Conservation (phyloP, 2,797 vertebrate species). For the Mormyrops attenuatus region DNA sequence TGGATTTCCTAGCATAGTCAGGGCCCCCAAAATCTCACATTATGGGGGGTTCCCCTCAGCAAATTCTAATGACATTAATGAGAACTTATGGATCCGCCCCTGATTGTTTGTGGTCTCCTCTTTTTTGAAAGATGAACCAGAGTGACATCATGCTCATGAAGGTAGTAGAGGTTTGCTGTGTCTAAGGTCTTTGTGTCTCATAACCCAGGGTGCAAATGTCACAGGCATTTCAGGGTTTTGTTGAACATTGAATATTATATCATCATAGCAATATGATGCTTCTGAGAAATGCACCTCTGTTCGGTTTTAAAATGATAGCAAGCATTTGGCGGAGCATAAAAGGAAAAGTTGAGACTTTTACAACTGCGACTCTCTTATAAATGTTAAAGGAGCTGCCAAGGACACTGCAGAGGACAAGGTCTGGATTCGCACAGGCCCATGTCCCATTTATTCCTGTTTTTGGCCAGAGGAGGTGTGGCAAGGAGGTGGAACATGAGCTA, state of each 20-base stretch:
- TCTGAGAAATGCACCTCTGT: neutral
- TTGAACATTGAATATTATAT: neutral
- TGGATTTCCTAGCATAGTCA: neutral
- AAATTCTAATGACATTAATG: neutral
- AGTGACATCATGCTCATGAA: neutral
- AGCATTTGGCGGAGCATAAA: neutral
- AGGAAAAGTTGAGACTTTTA: neutral
- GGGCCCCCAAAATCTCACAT: neutral
- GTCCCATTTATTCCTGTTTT: neutral
- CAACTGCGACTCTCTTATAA: neutral
- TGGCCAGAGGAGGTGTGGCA: neutral
- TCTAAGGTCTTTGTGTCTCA: neutral
- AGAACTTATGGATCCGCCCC: neutral
- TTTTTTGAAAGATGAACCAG: neutral
- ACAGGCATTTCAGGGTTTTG: neutral
- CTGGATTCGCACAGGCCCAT: neutral
- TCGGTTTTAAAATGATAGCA: neutral
- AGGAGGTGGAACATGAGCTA: constrained; percentile 5
- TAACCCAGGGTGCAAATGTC: neutral
- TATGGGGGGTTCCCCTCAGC: neutral
- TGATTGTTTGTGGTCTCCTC: neutral
- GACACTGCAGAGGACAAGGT: neutral
- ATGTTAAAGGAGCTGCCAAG: neutral
- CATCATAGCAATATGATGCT: neutral
- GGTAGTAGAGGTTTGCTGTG: neutral